Percentiles rank a stretch among this genome's conserved stretches.
Evolutionary conservation across 2,888 invertebrate species (phyloP).

Genomic region (Diadegma fenestrale): DNA sequence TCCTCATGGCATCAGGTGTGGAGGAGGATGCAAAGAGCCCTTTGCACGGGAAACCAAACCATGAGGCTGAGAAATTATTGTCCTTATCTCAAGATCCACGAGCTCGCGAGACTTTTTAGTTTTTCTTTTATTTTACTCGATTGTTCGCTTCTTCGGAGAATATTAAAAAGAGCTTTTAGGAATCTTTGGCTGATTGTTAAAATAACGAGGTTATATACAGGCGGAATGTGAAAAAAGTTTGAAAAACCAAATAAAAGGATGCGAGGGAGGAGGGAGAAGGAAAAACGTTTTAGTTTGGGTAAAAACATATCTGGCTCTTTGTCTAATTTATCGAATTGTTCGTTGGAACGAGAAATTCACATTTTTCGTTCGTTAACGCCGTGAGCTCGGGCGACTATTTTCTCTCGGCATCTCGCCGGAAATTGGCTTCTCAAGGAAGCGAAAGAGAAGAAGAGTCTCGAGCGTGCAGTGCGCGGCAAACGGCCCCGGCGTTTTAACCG

Average conservation of each 20-base stretch:
- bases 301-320: constrained; percentile 16
- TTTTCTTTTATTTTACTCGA: background rate
- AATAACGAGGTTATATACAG: constrained; percentile 41
- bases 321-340: constrained; percentile 59
- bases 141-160: constrained; percentile 21
- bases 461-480: too few species aligned
- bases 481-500: background rate
- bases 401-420: constrained; percentile 44
- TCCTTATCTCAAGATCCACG: constrained; percentile 35
- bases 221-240: constrained; percentile 7
- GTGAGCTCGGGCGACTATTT: constrained; percentile 34
- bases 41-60: constrained; percentile 10
- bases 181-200: constrained; percentile 18
- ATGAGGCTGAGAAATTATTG: constrained; percentile 54
- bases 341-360: constrained; percentile 46
- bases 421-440: constrained; percentile 68
- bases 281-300: background rate
- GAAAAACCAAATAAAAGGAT: background rate
- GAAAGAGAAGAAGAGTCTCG: constrained; percentile 50
- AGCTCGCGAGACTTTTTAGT: constrained; percentile 20
- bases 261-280: background rate
- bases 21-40: constrained; percentile 5
- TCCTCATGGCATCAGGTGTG: constrained; percentile 36
- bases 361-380: constrained; percentile 44
- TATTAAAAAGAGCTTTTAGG: constrained; percentile 46